Evolutionary conservation across 2,113 vertebrate species (phyloP).

Genomic region (Cheilinus undulatus): DNA sequence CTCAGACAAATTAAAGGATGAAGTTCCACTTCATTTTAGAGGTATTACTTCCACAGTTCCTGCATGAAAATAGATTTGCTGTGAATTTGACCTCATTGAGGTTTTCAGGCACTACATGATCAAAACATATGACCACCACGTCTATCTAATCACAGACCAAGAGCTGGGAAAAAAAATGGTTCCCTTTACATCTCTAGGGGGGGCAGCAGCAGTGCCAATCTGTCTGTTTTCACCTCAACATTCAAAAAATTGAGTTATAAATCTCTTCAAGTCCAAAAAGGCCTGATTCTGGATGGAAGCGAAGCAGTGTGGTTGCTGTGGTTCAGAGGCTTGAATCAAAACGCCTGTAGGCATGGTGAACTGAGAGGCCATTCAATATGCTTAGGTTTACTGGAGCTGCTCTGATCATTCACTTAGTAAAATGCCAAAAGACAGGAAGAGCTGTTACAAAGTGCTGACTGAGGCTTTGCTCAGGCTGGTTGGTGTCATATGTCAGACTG

Average conservation of each 20-base stretch:
- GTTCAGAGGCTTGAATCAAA: constrained; percentile 65
- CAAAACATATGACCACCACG: constrained; percentile 56
- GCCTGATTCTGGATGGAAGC: constrained; percentile 48
- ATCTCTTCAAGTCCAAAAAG: constrained; percentile 51
- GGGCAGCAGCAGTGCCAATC: constrained; percentile 49
- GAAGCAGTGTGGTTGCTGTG: constrained; percentile 67
- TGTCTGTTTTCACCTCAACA: constrained; percentile 67
- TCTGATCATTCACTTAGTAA: constrained; percentile 75
- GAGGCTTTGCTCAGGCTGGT: constrained; percentile 33
- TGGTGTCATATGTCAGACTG: constrained; percentile 63
- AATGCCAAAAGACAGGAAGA: constrained; percentile 71
- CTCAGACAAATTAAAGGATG: constrained; percentile 58
- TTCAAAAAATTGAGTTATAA: constrained; percentile 50
- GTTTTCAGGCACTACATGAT: constrained; percentile 52
- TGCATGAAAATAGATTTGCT: constrained; percentile 66
- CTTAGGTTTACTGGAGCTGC: constrained; percentile 65
- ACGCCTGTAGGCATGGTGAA: constrained; percentile 56
- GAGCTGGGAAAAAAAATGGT: constrained; percentile 63
- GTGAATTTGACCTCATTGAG: constrained; percentile 50
- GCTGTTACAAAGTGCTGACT: constrained; percentile 71
- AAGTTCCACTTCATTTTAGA: constrained; percentile 60
- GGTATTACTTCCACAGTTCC: constrained; percentile 28
- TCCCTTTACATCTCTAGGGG: constrained; percentile 51
- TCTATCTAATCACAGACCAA: constrained; percentile 33
- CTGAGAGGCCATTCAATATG: constrained; percentile 72